These are phyloP conservation scores for Triops cancriformis DNA, from an alignment of 1,140 invertebrate genomes.

Conservation along the genomic window DNA sequence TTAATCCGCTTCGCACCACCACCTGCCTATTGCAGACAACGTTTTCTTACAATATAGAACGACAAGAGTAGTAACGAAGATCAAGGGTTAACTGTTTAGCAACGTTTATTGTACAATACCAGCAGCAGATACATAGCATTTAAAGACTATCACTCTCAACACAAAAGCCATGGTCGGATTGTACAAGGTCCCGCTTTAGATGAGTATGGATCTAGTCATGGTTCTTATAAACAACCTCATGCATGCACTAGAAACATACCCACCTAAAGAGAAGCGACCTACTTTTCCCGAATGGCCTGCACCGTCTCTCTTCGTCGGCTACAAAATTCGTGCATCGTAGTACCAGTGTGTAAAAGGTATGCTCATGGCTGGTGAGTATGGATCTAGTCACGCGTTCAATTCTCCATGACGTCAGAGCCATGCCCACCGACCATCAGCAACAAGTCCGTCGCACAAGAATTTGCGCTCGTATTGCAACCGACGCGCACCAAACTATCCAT, in stretches of 20 bases:
- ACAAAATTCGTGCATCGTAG: constrained; percentile 6
- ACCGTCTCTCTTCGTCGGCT: no score
- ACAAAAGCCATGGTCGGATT: not conserved
- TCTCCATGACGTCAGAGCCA: constrained; percentile 54
- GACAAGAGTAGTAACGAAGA: not conserved
- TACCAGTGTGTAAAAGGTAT: constrained; percentile 22
- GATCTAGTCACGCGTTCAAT: constrained; percentile 62
- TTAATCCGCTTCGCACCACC: not conserved
- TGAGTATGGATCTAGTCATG: constrained; percentile 38
- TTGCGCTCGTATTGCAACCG: not conserved
- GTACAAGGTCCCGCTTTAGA: constrained; percentile 32
- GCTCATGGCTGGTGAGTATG: constrained; percentile 61
- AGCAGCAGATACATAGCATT: not conserved
- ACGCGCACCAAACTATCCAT: not conserved
- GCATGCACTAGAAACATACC: constrained; percentile 36
- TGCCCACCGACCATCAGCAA: constrained; percentile 49
- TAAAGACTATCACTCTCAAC: not conserved
- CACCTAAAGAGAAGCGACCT: constrained; percentile 34
- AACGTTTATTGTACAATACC: constrained; percentile 12
- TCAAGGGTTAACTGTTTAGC: not conserved
- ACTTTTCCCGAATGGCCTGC: constrained; percentile 3
- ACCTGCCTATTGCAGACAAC: not conserved
- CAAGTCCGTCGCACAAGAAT: not conserved
- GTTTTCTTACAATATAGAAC: not conserved
- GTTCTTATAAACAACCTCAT: not conserved